These are phyloP conservation scores for Xiphorhynchus elegans DNA, from an alignment of 2,113 vertebrate genomes.

Conservation along the genomic window DNA sequence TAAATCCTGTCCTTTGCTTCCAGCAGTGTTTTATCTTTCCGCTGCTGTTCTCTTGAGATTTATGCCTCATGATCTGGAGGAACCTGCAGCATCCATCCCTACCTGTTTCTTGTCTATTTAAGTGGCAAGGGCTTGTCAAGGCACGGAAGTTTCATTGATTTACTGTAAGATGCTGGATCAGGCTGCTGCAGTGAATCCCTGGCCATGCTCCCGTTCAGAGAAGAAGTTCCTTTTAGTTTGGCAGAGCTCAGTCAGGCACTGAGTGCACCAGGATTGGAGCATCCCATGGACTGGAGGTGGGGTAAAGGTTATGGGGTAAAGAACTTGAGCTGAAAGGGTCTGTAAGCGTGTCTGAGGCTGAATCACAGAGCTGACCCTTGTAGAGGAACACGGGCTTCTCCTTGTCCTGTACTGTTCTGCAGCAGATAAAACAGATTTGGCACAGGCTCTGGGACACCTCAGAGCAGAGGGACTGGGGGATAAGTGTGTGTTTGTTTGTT, in stretches of 20 bases:
- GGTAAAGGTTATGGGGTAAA: not conserved
- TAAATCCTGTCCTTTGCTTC: not conserved
- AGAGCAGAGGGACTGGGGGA: not conserved
- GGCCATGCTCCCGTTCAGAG: not conserved
- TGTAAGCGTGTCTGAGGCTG: fast-evolving
- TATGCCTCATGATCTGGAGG: not conserved
- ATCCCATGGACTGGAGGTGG: fast-evolving
- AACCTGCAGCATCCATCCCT: not conserved
- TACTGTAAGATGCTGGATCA: not conserved
- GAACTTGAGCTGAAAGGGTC: fast-evolving
- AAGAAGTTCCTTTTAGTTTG: fast-evolving
- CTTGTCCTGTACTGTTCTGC: fast-evolving
- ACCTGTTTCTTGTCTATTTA: not conserved
- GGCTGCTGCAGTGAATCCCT: not conserved
- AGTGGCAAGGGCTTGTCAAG: constrained; percentile 2
- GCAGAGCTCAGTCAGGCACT: not conserved
- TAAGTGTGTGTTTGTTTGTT: not conserved
- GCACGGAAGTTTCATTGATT: constrained; percentile 8
- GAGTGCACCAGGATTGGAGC: fast-evolving
- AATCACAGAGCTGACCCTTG: not conserved
- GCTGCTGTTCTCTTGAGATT: constrained; percentile 1
- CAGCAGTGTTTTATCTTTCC: not conserved
- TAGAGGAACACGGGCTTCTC: not conserved
- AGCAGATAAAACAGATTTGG: fast-evolving
- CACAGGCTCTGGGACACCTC: fast-evolving